Evolutionary conservation across 2,113 vertebrate species (phyloP).

Genomic region (Eulemur macaco): DNA sequence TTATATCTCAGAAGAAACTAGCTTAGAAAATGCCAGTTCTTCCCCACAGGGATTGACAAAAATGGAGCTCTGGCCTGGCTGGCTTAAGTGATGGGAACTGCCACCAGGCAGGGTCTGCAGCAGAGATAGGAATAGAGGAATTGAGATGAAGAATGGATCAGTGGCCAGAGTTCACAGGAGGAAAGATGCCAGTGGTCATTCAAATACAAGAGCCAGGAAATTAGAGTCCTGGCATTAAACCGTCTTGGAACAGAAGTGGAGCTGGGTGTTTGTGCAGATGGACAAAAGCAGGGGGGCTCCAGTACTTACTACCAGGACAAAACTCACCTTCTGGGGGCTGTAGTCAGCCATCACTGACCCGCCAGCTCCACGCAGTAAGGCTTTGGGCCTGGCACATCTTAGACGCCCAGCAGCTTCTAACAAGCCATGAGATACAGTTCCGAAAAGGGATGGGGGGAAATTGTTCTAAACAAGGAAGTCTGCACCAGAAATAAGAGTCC

Average conservation of each 20-base stretch:
- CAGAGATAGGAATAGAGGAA: background rate
- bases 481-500: background rate
- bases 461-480: background rate
- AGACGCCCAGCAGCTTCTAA: background rate
- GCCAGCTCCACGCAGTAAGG: background rate
- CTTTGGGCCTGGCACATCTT: background rate
- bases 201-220: background rate
- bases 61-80: background rate
- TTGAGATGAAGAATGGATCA: background rate
- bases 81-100: background rate
- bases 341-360: background rate
- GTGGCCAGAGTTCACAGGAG: background rate
- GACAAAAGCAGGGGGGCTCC: background rate
- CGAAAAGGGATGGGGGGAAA: background rate
- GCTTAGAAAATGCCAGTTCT: background rate
- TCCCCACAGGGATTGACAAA: background rate
- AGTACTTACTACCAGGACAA: background rate
- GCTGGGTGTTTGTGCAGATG: background rate
- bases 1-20: conserved; percentile 24
- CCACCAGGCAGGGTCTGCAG: background rate
- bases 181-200: background rate
- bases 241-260: background rate
- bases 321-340: background rate
- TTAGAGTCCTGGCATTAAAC: background rate
- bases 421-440: background rate